Evolutionary conservation across 2,113 vertebrate genomes (phyloP).

Genomic region (Ictidomys tridecemlineatus): DNA sequence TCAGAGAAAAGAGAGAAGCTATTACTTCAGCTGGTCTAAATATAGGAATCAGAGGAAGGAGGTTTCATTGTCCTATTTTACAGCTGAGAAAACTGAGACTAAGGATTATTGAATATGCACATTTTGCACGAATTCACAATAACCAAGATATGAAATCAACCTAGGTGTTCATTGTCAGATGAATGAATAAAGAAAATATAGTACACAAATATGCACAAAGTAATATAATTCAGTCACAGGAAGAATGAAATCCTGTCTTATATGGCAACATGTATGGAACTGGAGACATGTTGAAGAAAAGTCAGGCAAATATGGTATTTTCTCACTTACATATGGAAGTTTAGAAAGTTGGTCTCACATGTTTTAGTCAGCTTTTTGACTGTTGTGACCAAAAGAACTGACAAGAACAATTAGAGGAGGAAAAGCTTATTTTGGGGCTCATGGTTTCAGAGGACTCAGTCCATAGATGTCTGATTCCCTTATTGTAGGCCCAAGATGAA

Average conservation of each 20-base stretch:
- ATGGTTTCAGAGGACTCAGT: too few relatives aligned
- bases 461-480: too few relatives aligned
- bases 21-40: background rate
- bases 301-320: background rate
- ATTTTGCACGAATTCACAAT: background rate
- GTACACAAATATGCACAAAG: background rate
- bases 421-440: too few relatives aligned
- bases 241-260: too few relatives aligned
- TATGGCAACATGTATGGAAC: background rate
- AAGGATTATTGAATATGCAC: background rate
- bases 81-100: background rate
- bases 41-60: background rate
- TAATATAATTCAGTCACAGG: background rate
- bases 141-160: background rate
- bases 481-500: too few relatives aligned
- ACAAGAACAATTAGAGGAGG: too few relatives aligned
- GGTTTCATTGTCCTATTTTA: background rate
- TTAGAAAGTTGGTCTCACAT: too few relatives aligned
- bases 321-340: too few relatives aligned
- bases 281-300: too few relatives aligned
- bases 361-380: too few relatives aligned
- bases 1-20: background rate
- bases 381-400: too few relatives aligned
- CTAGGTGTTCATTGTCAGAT: background rate
- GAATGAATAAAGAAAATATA: background rate